Evolutionary conservation across 2,888 invertebrate genomes (phyloP), one percentile per base, ranked within the genome.

Genomic region (Patella pellucida): DNA sequence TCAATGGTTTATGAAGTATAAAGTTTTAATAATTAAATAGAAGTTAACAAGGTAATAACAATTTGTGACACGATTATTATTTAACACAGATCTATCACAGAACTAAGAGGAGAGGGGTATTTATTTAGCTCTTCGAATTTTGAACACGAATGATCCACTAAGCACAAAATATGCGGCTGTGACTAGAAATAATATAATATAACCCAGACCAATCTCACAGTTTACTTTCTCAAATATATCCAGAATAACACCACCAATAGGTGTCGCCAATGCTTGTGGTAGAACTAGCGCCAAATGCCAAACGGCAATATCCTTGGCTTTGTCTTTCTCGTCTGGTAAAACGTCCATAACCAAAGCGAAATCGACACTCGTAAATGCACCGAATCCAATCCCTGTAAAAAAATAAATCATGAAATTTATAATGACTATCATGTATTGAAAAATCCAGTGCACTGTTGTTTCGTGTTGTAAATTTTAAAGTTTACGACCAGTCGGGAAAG

Each of bases 321-420:
- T 89, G 74, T 89, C 88, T 76, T 82, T 84, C 52, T 88, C 89
- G 23, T 87, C 85, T 12, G 89, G 88, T 52, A 90, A 81, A 7
- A 90, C 87, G 74, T 90, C 90, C 89, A 90, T 89, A 16, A 90
- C 87, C 62, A 90, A 81, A 52, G 90, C 90, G 77, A 90, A 90
- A 78, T 90, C 90, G 9, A 90, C 90, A 1, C 89, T 86, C 79
- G 88, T 88, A 77, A 85, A 90, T 11, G 88, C 85, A 2, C 90
- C 90, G 76, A 89, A 89, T 23, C 89, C 89, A 16, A 88, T 78
- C 50, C 90, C 90, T 90, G 78, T 16, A 81, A 81, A 41, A 56
- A 23, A 23, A 56, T 19, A 19, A 50, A 19, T 69, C 27, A 23
- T 23, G 27, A 16, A 16, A 23, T 16, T 23, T 5, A 23, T 11